Conservation (phyloP, 2,797 vertebrate genomes). For the Syndactyla subalaris region DNA sequence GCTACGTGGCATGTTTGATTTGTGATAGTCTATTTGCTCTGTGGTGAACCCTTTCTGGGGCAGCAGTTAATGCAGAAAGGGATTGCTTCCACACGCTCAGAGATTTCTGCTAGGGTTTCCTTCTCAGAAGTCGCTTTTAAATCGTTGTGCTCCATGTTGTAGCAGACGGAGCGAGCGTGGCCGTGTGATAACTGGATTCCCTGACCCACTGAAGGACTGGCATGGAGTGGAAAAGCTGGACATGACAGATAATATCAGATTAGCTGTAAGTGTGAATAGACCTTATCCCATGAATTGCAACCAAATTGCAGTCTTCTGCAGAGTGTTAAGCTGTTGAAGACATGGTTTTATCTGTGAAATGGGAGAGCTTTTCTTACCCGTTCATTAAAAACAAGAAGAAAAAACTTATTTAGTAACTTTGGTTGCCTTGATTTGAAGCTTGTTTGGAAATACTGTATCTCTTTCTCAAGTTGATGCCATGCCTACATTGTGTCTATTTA, state of each 20-base stretch:
- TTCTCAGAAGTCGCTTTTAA: neutral
- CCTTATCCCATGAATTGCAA: neutral
- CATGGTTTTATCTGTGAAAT: neutral
- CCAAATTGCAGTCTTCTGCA: neutral
- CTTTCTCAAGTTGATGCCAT: neutral
- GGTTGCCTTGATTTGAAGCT: neutral
- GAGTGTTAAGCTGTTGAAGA: neutral
- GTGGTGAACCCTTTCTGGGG: accelerated
- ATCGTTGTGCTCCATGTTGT: neutral
- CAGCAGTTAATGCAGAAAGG: neutral
- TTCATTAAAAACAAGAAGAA: neutral
- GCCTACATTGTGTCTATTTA: neutral
- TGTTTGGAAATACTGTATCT: neutral
- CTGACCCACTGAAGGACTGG: neutral
- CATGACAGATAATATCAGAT: neutral
- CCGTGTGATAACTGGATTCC: neutral
- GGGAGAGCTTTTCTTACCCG: neutral
- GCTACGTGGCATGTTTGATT: neutral
- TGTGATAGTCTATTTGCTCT: neutral
- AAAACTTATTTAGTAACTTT: neutral
- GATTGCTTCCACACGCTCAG: neutral
- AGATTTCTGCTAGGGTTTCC: neutral
- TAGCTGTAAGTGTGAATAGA: neutral
- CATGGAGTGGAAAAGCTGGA: neutral
- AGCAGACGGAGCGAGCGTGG: neutral